A percentile compares a stretch with the other conserved stretches of the same genome.
Conservation (phyloP, 2,797 vertebrate species). For the Dallia pectoralis region DNA sequence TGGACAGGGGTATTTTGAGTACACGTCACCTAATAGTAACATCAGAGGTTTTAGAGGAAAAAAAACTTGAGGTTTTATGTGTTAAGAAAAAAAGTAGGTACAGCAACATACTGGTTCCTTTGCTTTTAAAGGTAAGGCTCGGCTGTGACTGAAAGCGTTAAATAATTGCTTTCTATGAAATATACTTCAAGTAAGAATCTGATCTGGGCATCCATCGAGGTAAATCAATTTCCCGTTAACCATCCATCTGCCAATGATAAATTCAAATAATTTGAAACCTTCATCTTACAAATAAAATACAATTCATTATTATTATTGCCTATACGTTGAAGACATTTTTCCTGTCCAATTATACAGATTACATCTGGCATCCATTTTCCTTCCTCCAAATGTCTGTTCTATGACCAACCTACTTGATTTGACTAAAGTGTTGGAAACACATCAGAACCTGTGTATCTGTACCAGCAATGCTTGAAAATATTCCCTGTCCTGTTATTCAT, state of each 20-base stretch:
- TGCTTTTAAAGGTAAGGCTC: conserved; percentile 74
- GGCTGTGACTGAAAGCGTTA: conserved; percentile 73
- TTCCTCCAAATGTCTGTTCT: conserved; percentile 57
- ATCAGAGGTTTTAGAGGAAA: conserved; percentile 36
- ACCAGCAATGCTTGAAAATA: conserved; percentile 1
- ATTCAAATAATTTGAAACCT: conserved; percentile 55
- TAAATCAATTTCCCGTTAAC: conserved; percentile 66
- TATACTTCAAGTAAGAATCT: conserved; percentile 72
- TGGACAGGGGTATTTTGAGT: neutral
- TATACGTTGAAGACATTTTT: too few relatives aligned
- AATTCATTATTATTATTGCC: conserved; percentile 52
- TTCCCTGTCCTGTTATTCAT: neutral
- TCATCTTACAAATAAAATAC: conserved; percentile 49
- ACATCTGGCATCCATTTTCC: conserved; percentile 47
- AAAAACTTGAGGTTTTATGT: conserved; percentile 37
- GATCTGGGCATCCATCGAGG: conserved; percentile 69
- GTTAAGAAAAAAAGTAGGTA: conserved; percentile 42
- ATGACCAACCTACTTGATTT: neutral
- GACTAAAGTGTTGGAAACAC: neutral
- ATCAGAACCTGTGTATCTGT: conserved; percentile 24
- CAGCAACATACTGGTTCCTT: conserved; percentile 62
- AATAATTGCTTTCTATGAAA: conserved; percentile 65
- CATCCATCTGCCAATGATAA: conserved; percentile 64
- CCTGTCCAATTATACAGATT: conserved; percentile 61
- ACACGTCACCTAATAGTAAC: conserved; percentile 18